These are phyloP conservation scores for Nothura maculosa DNA, from an alignment of 2,797 vertebrate genomes.

Conservation along the genomic window DNA sequence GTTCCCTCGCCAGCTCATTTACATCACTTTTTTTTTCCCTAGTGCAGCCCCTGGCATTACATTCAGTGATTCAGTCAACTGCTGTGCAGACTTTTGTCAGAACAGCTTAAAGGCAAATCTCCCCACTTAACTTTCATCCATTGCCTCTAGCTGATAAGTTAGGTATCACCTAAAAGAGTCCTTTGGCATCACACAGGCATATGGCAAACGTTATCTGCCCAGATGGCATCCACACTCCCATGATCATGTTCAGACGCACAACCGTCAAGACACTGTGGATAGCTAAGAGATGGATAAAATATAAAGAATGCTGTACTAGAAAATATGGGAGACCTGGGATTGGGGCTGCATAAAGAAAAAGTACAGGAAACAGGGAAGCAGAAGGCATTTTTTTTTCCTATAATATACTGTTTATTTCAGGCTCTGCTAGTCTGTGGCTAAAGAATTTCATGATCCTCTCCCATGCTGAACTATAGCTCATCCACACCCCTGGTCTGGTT, in stretches of 20 bases:
- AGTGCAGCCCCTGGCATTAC: constrained; percentile 54
- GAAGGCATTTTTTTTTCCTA: background rate
- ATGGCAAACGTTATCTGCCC: constrained; percentile 32
- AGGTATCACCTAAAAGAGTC: constrained; percentile 66
- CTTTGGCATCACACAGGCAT: constrained; percentile 34
- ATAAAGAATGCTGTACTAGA: background rate
- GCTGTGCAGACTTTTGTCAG: constrained; percentile 44
- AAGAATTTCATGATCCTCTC: background rate
- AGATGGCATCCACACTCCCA: constrained; percentile 28
- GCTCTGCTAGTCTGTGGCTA: background rate
- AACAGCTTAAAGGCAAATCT: constrained; percentile 64
- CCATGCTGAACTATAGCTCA: background rate
- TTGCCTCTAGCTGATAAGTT: constrained; percentile 60
- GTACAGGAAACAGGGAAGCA: background rate
- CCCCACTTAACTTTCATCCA: constrained; percentile 33
- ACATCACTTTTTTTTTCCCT: constrained; percentile 27
- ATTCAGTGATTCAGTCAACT: constrained; percentile 52
- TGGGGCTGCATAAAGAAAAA: background rate
- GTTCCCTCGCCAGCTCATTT: constrained; percentile 62
- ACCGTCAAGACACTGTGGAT: constrained; percentile 31
- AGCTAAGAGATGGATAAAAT: constrained; percentile 12
- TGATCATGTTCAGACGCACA: background rate
- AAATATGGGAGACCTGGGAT: background rate
- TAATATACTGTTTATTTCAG: background rate
- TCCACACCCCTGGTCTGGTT: background rate